These are phyloP conservation scores for Zalophus californianus DNA, from an alignment of 2,797 vertebrate genomes.

Conservation along the genomic window DNA sequence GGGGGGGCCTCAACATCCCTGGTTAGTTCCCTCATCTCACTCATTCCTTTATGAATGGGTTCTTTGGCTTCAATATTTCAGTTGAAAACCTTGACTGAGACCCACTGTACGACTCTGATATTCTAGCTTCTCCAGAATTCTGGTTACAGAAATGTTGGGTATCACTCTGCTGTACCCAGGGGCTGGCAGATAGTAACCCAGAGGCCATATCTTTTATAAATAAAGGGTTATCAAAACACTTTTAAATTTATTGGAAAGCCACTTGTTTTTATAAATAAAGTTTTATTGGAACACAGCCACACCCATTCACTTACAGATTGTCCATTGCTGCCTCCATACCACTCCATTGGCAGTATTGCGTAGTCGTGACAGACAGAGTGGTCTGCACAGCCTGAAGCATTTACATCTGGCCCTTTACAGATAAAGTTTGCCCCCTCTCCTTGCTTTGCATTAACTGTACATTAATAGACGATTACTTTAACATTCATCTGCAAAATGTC, in stretches of 20 bases:
- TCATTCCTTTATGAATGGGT: neutral
- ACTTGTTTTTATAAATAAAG: neutral
- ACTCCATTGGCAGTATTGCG: rapidly evolving
- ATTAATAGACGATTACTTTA: neutral
- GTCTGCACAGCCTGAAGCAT: neutral
- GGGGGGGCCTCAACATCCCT: neutral
- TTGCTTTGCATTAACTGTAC: neutral
- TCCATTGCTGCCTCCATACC: neutral
- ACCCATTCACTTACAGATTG: neutral
- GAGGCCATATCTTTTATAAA: neutral
- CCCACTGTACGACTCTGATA: neutral
- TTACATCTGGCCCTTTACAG: neutral
- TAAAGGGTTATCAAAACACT: neutral
- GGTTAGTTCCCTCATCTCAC: neutral
- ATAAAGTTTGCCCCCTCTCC: neutral
- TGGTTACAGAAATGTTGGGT: neutral
- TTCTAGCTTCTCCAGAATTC: neutral
- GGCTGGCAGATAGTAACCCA: neutral
- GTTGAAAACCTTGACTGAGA: neutral
- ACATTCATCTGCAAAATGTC: neutral
- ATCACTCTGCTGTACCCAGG: neutral
- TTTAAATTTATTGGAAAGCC: neutral
- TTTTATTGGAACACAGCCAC: neutral
- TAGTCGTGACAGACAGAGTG: neutral
- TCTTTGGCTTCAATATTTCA: neutral